Evolutionary conservation across 2,797 vertebrate genomes (phyloP).

Genomic region (Silurus lanzhouensis): DNA sequence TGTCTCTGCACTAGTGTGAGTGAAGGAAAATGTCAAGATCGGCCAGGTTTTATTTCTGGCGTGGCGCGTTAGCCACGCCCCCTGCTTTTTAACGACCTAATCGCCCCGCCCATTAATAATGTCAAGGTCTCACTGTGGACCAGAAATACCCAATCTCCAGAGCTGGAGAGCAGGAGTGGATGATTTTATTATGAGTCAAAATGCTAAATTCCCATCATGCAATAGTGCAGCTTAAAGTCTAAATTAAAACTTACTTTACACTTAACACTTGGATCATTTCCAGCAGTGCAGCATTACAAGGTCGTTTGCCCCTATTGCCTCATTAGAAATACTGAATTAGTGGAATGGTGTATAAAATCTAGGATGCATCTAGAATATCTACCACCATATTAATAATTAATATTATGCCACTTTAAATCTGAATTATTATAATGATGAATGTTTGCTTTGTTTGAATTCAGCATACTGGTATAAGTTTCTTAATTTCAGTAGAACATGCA

Average conservation of each 20-base stretch:
- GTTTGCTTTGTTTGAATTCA: neutral
- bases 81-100: slow-evolving; percentile 34
- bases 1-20: slow-evolving; percentile 74
- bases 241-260: neutral
- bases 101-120: slow-evolving; percentile 68
- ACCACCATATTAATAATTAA: neutral
- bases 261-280: neutral
- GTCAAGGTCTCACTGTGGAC: slow-evolving; percentile 71
- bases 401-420: neutral
- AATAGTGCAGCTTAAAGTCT: neutral
- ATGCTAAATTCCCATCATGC: slow-evolving; percentile 5
- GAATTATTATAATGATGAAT: no score
- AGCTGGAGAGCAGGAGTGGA: neutral
- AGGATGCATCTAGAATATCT: neutral
- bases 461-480: neutral
- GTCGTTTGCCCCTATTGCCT: no score
- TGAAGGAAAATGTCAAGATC: slow-evolving; percentile 52
- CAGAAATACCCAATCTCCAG: neutral
- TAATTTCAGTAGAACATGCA: neutral
- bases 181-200: neutral
- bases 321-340: neutral
- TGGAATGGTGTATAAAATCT: neutral
- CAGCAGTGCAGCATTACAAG: neutral
- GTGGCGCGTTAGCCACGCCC: slow-evolving; percentile 62
- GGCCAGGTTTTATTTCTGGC: slow-evolving; percentile 66